Base-by-base conservation (phyloP, 2,797 vertebrate species). In the Synaphobranchus kaupii region DNA sequence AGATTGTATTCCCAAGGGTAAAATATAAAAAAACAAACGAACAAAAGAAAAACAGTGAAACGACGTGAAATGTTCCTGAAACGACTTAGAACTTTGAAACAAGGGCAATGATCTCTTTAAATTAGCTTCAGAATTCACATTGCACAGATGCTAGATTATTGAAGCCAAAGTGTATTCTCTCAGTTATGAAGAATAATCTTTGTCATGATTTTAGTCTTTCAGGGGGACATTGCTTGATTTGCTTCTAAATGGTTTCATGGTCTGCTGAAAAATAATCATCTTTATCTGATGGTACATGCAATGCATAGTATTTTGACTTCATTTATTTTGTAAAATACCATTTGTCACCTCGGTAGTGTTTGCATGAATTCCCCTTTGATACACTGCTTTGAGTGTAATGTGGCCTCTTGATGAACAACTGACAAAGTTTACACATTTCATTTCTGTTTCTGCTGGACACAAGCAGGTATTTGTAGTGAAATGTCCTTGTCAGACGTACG, bases 341-440 rank as follows among this genome's bases (percentile, higher is more conserved):
- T 20, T 50, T n/a, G 47, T 81, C 47, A 10, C 44, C 12, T 81
- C 44, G n/a, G 25, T 81, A 25, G 22, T 81, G 78, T 92, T 91
- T 95, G 95, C 94, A 95, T 95, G 95, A 93, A 90, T 92, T 92
- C 90, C 84, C 88, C 93, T 91, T 93, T 81, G 44, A 89, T 92
- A 89, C 89, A 91, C 91, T 91, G 92, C 92, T 95, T 94, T 94
- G 89, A 94, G 91, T 92, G 94, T 94, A 50, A 12, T 81, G 78
- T 81, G 94, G 93, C 94, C 95, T 94, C 94, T 93, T 93, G 86
- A 92, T 88, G 83, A 89, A 91, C 92, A 93, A 94, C 93, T 92
- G 89, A 92, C 90, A 90, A 94, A 93, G 94, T 94, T 95, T 94
- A 95, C 94, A 95, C 92, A 88, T 91, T 81, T 81, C 25, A 48